Evolutionary conservation across 2,888 invertebrate genomes (phyloP).

Genomic region (Ptychoptera albimana): DNA sequence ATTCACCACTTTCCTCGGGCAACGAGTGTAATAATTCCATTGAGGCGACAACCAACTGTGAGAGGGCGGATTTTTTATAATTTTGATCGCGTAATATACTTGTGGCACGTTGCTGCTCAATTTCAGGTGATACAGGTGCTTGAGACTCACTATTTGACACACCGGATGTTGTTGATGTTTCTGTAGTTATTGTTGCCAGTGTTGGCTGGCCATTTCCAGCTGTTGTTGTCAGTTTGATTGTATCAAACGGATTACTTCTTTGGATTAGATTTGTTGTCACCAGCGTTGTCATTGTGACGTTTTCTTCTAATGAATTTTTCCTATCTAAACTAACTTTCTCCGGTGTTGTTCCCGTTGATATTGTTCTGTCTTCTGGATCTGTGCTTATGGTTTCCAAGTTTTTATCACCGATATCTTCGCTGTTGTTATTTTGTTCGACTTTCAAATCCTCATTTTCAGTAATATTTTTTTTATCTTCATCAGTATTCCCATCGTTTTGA

Average conservation of each 20-base stretch:
- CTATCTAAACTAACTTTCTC: neutral
- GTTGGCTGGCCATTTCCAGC: neutral
- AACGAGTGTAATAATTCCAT: conserved; percentile 59
- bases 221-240: neutral
- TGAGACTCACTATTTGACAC: neutral
- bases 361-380: neutral
- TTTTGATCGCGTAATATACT: conserved; percentile 81
- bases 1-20: conserved; percentile 40
- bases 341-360: neutral
- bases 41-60: conserved; percentile 71
- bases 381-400: conserved; percentile 18
- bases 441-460: conserved; percentile 14
- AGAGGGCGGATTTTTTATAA: conserved; percentile 67
- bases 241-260: too few species aligned
- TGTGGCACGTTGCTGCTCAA: conserved; percentile 63
- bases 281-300: neutral
- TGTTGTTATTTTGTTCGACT: conserved; percentile 16
- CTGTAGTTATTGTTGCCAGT: neutral
- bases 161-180: neutral
- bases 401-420: conserved; percentile 7
- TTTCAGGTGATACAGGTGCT: conserved; percentile 63
- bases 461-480: conserved; percentile 20
- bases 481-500: neutral
- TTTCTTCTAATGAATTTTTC: neutral
- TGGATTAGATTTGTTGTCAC: neutral